phyloP scores from a whole-genome alignment of 2,113 vertebrate species.

The Puntigrus tetrazona region DNA sequence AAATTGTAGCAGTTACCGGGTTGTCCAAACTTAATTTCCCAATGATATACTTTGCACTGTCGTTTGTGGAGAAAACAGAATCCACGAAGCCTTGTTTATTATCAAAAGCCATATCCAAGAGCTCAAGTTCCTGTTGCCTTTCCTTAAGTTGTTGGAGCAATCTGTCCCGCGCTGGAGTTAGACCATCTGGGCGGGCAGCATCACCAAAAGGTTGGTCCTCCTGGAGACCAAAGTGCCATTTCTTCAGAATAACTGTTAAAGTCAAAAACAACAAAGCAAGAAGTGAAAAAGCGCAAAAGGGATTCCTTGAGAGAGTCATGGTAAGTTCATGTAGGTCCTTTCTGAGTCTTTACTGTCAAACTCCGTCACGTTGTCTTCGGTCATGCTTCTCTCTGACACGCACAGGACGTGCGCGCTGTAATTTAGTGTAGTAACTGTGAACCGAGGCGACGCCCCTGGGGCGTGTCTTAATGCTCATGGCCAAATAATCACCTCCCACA shows the following conservation, averaged over 20 bases:
- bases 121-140: constrained; percentile 72
- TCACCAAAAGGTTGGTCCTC: constrained; percentile 50
- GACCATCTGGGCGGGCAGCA: constrained; percentile 53
- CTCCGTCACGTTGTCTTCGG: neutral
- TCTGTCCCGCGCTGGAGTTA: constrained; percentile 56
- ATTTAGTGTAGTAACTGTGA: constrained; percentile 4
- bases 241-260: constrained; percentile 69
- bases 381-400: constrained; percentile 32
- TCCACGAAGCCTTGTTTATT: neutral
- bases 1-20: constrained; percentile 43
- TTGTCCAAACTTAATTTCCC: neutral
- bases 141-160: constrained; percentile 69
- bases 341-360: neutral
- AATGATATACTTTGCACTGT: neutral
- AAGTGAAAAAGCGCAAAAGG: constrained; percentile 68
- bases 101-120: constrained; percentile 58
- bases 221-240: constrained; percentile 69
- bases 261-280: constrained; percentile 72
- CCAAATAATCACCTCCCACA: constrained; percentile 60
- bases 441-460: constrained; percentile 68
- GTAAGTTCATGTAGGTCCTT: neutral
- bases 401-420: neutral
- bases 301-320: constrained; percentile 69
- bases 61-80: neutral
- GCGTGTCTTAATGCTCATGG: constrained; percentile 63